Percentiles rank a stretch among this genome's conserved stretches.
These are phyloP conservation scores for Ceryle rudis DNA, from an alignment of 2,797 vertebrate species.

Conservation along the genomic window DNA sequence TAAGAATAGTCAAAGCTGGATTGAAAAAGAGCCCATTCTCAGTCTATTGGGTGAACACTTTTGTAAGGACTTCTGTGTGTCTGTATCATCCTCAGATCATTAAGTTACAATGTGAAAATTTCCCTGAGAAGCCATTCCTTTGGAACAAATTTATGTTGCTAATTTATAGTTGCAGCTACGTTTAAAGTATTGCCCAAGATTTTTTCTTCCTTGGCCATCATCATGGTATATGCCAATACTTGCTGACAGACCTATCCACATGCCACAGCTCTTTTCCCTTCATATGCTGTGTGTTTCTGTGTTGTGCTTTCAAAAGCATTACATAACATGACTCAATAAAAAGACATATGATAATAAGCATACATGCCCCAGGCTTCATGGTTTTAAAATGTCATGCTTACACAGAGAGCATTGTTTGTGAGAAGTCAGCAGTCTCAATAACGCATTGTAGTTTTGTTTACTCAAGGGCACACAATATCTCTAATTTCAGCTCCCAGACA, in stretches of 20 bases:
- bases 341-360: conserved; percentile 23
- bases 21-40: neutral
- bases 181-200: neutral
- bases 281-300: neutral
- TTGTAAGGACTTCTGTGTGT: neutral
- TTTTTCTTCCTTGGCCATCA: neutral
- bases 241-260: neutral
- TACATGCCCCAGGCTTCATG: conserved; percentile 1
- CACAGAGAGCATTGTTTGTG: conserved; percentile 22
- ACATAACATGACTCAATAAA: conserved; percentile 17
- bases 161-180: neutral
- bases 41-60: neutral
- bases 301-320: neutral
- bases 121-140: neutral
- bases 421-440: conserved; percentile 37
- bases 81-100: neutral
- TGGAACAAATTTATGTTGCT: neutral
- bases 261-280: neutral
- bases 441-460: conserved; percentile 34
- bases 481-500: neutral
- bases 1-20: neutral
- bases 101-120: neutral
- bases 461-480: conserved; percentile 8
- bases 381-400: conserved; percentile 48
- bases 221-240: neutral